These are phyloP conservation scores for Iselma pallidipennis DNA, from an alignment of 2,888 invertebrate genomes.

Conservation along the genomic window DNA sequence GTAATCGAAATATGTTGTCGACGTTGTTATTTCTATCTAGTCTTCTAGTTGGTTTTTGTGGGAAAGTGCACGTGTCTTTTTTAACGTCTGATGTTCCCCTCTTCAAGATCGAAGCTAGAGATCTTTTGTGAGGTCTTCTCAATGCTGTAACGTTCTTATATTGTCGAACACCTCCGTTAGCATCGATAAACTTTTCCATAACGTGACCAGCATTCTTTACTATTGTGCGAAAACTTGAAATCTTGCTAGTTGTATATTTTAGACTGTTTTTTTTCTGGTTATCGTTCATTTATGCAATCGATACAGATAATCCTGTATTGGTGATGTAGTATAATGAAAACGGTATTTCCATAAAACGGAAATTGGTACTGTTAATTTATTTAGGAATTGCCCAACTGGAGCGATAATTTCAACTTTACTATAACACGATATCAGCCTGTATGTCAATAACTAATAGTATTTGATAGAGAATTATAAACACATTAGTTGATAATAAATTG, in stretches of 20 bases:
- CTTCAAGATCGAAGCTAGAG: constrained; percentile 18
- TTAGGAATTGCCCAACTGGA: background rate
- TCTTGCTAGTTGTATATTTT: background rate
- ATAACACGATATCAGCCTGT: constrained; percentile 40
- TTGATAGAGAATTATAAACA: constrained; percentile 45
- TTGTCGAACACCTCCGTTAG: background rate
- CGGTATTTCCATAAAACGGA: background rate
- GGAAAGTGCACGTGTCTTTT: constrained; percentile 32
- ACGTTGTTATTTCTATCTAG: constrained; percentile 17
- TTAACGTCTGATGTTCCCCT: constrained; percentile 27
- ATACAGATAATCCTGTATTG: background rate
- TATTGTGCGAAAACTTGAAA: background rate
- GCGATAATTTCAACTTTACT: constrained; percentile 25
- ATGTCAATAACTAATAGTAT: constrained; percentile 44
- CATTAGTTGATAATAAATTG: constrained; percentile 40
- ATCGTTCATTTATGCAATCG: background rate
- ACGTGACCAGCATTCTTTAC: constrained; percentile 2
- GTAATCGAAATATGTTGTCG: constrained; percentile 7
- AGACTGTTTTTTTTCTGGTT: background rate
- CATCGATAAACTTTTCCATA: constrained; percentile 6
- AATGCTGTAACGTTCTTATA: constrained; percentile 16
- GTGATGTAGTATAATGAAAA: background rate
- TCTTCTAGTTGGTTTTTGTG: constrained; percentile 24
- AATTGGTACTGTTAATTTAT: background rate
- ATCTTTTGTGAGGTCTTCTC: constrained; percentile 26